Evolutionary conservation across 2,113 vertebrate species (phyloP), one percentile per base, ranked within the genome.

Genomic region (Camelus dromedarius): DNA sequence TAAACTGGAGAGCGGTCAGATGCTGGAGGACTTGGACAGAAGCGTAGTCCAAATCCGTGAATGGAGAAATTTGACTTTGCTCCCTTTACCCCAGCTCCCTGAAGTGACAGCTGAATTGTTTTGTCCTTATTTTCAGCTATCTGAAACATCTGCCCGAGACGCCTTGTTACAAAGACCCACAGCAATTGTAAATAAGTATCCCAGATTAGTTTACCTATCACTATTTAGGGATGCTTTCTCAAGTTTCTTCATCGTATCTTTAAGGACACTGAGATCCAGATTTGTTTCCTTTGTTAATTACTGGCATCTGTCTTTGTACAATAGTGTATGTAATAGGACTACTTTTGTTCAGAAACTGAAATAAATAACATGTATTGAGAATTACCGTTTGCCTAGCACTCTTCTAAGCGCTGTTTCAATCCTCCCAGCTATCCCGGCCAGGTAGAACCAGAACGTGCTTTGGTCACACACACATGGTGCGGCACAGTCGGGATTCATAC

Each of bases 331-430:
- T 24, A 90, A 66, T 56, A 89, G 35, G 46, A 67, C 12, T 86
- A 69, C 22, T 93, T 97, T 92, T 70, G 48, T 3, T 79, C 62
- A 88, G 14, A 8, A 67, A 77, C 91, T 58, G 56, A 92, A 77
- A 24, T 38, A 93, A 85, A 67, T 77, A 72, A 8, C 8, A 80
- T 66, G 7, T 38, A 56, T 22, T 24, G 8, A 69, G 22, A 87
- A 24, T 22, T 90, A 24, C 14, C 19, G 0, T 48, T 4, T 93
- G 66, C 13, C 50, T 64, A 52, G 11, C 9, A 19, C 6, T 48
- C 8, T 86, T 70, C 30, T 69, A 20, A 35, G 6, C 46, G 30
- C 9, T 83, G 4, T 95, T 93, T 93, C 16, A 64, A 60, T n/a
- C 14, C 6, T 72, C 30, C 16, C 14, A 77, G 69, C 8, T 50